Base-by-base conservation (phyloP, 2,113 vertebrate genomes). In the Semnornis frantzii region DNA sequence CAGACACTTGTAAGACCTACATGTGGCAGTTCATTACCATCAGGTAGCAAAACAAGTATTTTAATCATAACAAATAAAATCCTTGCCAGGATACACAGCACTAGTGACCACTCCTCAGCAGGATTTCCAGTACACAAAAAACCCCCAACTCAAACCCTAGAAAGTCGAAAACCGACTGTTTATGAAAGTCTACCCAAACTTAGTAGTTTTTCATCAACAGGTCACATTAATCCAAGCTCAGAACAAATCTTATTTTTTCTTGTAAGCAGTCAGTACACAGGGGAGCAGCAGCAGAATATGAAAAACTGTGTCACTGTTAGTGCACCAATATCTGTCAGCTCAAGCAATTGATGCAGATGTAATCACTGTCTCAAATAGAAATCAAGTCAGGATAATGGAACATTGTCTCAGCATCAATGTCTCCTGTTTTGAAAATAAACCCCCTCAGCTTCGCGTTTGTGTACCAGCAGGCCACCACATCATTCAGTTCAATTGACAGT, bases 381-480 rank as follows among this genome's bases (percentile, higher is more conserved):
- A 84, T 94, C 85, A 95, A 95, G 94, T 90, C 91, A 69, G 85
- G 85, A 85, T 95, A 97, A 95, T 96, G 93, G 91, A 95, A 97
- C 90, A 73, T 84, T 88, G 94, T 95, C 94, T 86, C 85, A 72
- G 92, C 82, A 96, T 97, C 96, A 94, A 86, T 97, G 95, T 95
- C 90, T 84, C 73, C 87, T 95, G 85, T 92, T 97, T 95, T 95
- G 93, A 97, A 96, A 95, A 93, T 94, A 95, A 95, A 95, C 94
- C 93, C 92, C 73, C 73, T 95, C 90, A 94, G 95, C 90, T 97
- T 92, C 95, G 90, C 95, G 63, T 95, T 93, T 90, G 55, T 76
- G 92, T 95, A 88, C 34, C 94, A 96, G 93, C 93, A 92, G 95
- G 94, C 14, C 3, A 88, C 92, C 73, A 27, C 93, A 95, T 94